Evolutionary conservation across 2,888 invertebrate genomes (phyloP).

Genomic region (Drosophila paramelanica): DNA sequence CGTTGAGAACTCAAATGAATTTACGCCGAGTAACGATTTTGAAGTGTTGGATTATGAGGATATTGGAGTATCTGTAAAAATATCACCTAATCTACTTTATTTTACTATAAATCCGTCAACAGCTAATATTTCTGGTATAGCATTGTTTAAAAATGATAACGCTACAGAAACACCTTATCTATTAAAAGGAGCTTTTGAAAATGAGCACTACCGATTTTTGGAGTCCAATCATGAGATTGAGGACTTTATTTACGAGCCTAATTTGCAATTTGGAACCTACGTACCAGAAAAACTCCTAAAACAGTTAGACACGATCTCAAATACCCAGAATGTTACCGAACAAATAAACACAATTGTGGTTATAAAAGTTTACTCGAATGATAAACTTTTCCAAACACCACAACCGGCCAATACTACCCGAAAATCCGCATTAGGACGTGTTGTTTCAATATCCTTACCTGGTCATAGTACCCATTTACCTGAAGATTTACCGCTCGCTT

Average conservation of each 20-base stretch:
- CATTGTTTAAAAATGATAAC: constrained; percentile 58
- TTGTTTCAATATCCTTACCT: constrained; percentile 88
- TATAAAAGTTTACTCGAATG: constrained; percentile 86
- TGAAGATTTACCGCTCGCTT: constrained; percentile 86
- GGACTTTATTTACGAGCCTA: constrained; percentile 85
- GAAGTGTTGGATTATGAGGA: constrained; percentile 71
- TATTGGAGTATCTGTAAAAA: constrained; percentile 76
- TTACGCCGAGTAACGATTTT: constrained; percentile 41
- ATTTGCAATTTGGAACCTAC: constrained; percentile 87
- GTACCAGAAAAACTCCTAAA: constrained; percentile 85
- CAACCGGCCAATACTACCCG: constrained; percentile 74
- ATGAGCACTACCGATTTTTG: constrained; percentile 80
- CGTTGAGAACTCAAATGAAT: constrained; percentile 1
- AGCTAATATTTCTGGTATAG: constrained; percentile 82
- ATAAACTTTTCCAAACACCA: constrained; percentile 86
- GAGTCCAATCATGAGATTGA: constrained; percentile 84
- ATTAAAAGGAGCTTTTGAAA: constrained; percentile 63
- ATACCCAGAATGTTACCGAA: constrained; percentile 58
- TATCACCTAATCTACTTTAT: constrained; percentile 76
- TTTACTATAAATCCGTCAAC: constrained; percentile 78
- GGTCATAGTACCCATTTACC: constrained; percentile 87
- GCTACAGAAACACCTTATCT: constrained; percentile 11
- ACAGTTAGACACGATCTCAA: constrained; percentile 80
- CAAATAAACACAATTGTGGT: constrained; percentile 84
- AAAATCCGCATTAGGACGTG: constrained; percentile 83